A percentile compares a stretch with the other conserved stretches of the same genome.
phyloP scores from a whole-genome alignment of 2,113 vertebrate species.

The Caloenas nicobarica region DNA sequence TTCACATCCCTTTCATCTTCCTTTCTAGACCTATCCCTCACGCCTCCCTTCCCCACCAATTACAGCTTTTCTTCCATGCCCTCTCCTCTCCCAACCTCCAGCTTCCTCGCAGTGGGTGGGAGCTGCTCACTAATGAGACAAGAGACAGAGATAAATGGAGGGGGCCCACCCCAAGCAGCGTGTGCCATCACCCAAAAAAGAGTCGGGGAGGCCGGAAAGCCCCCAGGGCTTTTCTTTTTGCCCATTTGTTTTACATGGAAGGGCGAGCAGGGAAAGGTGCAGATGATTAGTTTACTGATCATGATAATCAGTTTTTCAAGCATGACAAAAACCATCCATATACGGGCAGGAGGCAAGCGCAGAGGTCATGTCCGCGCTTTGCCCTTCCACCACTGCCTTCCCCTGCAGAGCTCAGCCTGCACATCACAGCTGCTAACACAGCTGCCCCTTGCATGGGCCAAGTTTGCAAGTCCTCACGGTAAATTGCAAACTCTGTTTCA shows the following conservation, averaged over 20 bases:
- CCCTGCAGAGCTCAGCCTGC: neutral
- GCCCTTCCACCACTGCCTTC: neutral
- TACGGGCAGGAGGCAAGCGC: rapidly evolving
- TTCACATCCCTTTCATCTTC: neutral
- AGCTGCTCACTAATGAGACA: constrained; percentile 13
- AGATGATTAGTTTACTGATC: neutral
- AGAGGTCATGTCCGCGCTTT: neutral
- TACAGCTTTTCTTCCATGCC: neutral
- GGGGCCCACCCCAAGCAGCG: neutral
- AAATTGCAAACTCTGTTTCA: neutral
- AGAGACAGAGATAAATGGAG: neutral
- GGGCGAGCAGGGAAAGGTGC: neutral
- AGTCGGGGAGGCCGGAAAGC: neutral
- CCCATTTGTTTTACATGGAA: neutral
- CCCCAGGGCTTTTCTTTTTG: neutral
- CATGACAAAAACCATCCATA: neutral
- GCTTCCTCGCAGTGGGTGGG: neutral
- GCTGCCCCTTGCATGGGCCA: neutral
- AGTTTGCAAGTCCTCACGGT: neutral
- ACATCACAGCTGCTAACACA: neutral
- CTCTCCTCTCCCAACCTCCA: neutral
- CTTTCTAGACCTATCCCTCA: neutral
- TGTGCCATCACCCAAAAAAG: neutral
- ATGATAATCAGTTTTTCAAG: neutral
- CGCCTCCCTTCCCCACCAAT: neutral